These are phyloP conservation scores for Lineus longissimus DNA, from an alignment of 1,140 invertebrate genomes.

Conservation along the genomic window DNA sequence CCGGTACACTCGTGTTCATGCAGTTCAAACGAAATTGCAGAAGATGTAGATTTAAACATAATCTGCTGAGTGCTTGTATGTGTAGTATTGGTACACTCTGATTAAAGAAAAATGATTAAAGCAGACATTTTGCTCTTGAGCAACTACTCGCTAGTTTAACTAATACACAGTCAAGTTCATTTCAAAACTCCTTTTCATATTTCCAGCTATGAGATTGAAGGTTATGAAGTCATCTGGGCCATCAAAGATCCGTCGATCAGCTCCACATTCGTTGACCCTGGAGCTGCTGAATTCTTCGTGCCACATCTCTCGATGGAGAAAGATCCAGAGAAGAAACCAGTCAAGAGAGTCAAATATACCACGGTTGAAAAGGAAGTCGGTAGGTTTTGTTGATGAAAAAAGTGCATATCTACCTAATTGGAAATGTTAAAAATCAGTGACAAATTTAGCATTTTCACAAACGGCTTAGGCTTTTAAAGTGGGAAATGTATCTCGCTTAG, in stretches of 20 bases:
- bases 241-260: slow-evolving; percentile 90
- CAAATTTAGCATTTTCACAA: too few relatives aligned
- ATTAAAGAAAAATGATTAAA: too few relatives aligned
- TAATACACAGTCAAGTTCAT: neutral
- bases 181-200: slow-evolving; percentile 10
- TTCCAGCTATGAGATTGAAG: slow-evolving; percentile 70
- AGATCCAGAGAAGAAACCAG: slow-evolving; percentile 10
- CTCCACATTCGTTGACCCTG: slow-evolving; percentile 89
- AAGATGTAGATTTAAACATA: too few relatives aligned
- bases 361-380: slow-evolving; percentile 19
- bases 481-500: too few relatives aligned
- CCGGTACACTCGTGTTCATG: too few relatives aligned
- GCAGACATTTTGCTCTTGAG: too few relatives aligned
- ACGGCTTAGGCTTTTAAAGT: too few relatives aligned
- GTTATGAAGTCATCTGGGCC: slow-evolving; percentile 85
- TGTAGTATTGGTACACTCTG: too few relatives aligned
- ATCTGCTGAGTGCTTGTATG: too few relatives aligned
- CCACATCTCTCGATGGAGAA: slow-evolving; percentile 48
- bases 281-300: slow-evolving; percentile 91
- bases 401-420: neutral
- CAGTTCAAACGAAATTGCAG: too few relatives aligned
- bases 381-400: neutral
- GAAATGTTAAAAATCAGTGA: too few relatives aligned
- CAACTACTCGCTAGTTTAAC: too few relatives aligned
- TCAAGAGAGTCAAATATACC: slow-evolving; percentile 54